Conservation (phyloP, 1,140 invertebrate species). For the Drosophila varians region DNA sequence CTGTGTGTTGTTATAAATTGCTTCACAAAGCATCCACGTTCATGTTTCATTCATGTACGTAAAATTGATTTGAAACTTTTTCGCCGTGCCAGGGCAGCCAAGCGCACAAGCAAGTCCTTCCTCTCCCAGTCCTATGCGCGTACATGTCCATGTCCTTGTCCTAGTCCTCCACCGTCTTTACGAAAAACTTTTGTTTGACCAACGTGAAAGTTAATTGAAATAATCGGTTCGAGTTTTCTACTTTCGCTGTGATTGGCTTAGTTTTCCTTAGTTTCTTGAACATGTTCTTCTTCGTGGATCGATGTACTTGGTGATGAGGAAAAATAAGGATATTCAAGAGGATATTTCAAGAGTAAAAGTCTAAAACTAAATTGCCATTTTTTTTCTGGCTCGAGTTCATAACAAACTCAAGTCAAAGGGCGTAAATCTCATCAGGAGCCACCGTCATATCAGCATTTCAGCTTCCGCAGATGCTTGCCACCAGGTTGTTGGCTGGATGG, state of each 20-base stretch:
- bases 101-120: conserved; percentile 39
- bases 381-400: conserved; percentile 47
- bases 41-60: conserved; percentile 79
- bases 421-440: conserved; percentile 67
- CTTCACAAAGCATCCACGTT: conserved; percentile 70
- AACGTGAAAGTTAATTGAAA: conserved; percentile 74
- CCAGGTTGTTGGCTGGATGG: conserved; percentile 1
- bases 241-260: conserved; percentile 62
- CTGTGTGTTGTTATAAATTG: conserved; percentile 67
- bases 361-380: conserved; percentile 32
- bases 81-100: conserved; percentile 41
- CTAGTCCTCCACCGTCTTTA: conserved; percentile 6
- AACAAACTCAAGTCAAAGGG: conserved; percentile 53
- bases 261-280: conserved; percentile 42
- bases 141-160: conserved; percentile 5
- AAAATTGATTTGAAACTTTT: conserved; percentile 77
- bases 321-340: no score
- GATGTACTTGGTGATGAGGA: no score
- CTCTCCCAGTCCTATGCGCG: neutral
- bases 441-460: conserved; percentile 52
- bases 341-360: no score
- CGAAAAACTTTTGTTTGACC: conserved; percentile 42
- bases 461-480: conserved; percentile 39
- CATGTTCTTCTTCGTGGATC: conserved; percentile 21
- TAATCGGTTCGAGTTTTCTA: conserved; percentile 67